These are phyloP conservation scores for Silurus aristotelis DNA, from an alignment of 2,797 vertebrate species.

Conservation along the genomic window DNA sequence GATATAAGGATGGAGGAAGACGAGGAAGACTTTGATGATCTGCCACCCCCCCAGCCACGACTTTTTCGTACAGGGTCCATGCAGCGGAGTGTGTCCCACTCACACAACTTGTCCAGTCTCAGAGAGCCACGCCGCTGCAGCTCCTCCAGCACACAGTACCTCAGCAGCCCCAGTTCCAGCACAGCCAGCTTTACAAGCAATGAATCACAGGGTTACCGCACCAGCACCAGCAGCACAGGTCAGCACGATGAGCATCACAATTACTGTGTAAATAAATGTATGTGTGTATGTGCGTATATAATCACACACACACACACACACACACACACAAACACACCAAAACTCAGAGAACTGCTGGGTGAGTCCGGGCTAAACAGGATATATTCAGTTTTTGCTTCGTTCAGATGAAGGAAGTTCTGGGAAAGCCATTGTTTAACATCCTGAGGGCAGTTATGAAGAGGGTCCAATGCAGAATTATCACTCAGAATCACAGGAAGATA, in stretches of 20 bases:
- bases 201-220: constrained; percentile 75
- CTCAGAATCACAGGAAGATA: too few relatives aligned
- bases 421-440: too few relatives aligned
- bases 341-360: too few relatives aligned
- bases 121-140: constrained; percentile 89
- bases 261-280: neutral
- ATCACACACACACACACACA: too few relatives aligned
- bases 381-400: too few relatives aligned
- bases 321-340: too few relatives aligned
- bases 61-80: constrained; percentile 89
- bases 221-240: constrained; percentile 79
- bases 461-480: too few relatives aligned
- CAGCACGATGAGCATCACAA: constrained; percentile 50
- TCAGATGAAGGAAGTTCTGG: too few relatives aligned
- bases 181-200: constrained; percentile 75
- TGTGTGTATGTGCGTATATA: too few relatives aligned
- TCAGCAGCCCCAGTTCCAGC: constrained; percentile 75
- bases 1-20: constrained; percentile 89
- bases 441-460: too few relatives aligned
- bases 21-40: constrained; percentile 89
- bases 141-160: constrained; percentile 83
- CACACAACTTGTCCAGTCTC: constrained; percentile 94
- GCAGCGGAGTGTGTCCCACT: constrained; percentile 89
- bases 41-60: constrained; percentile 91
- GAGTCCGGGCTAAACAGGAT: too few relatives aligned